Evolutionary conservation across 2,113 vertebrate genomes (phyloP).

Genomic region (Mormyrus iriodes): DNA sequence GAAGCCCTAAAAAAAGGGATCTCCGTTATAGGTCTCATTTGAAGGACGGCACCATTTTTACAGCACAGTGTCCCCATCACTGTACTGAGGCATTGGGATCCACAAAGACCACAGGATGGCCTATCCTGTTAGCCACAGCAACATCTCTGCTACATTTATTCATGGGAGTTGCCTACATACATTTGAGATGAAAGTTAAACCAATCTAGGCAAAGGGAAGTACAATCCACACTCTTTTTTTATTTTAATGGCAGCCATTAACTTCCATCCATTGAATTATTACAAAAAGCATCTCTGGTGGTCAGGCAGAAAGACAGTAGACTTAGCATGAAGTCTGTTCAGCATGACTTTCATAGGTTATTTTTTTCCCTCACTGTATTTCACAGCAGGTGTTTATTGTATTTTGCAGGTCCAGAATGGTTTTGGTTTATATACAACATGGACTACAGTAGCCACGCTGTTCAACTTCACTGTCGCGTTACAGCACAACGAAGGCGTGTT

Average conservation of each 20-base stretch:
- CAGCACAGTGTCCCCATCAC: too few species aligned
- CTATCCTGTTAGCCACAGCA: too few species aligned
- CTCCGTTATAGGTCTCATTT: too few species aligned
- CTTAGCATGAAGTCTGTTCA: background rate
- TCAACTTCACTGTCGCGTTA: conserved; percentile 66
- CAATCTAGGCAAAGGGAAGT: background rate
- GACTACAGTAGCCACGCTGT: conserved; percentile 65
- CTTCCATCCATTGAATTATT: background rate
- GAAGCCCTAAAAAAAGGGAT: too few species aligned
- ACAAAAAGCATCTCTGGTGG: background rate
- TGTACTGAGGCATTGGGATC: too few species aligned
- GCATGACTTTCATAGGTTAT: background rate
- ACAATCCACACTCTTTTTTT: background rate
- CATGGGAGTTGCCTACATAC: background rate
- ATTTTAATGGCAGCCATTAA: background rate
- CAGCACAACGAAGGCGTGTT: conserved; percentile 48
- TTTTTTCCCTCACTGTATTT: background rate
- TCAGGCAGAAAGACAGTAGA: background rate
- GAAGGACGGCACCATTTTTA: too few species aligned
- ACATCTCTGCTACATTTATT: background rate
- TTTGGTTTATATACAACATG: conserved; percentile 64
- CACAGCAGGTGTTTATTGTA: background rate
- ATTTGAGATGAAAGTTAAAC: background rate
- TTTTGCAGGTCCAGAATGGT: conserved; percentile 63
- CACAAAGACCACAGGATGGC: too few species aligned